Percentiles rank a stretch among this genome's conserved stretches.
These are phyloP conservation scores for Agelas oroides DNA, from an alignment of 37 sponge, comb jelly and placozoan species.

Conservation along the genomic window DNA sequence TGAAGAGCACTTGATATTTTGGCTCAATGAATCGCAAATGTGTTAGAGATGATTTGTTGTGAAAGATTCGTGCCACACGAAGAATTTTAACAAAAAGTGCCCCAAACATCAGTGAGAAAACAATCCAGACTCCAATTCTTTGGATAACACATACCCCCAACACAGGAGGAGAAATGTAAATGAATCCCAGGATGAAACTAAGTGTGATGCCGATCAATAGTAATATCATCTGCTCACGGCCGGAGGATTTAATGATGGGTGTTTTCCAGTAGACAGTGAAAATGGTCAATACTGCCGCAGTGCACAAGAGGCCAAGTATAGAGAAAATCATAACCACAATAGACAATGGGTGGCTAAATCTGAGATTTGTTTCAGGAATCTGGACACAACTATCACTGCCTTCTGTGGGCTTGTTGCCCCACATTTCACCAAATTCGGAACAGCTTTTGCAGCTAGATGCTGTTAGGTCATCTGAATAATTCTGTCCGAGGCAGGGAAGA, in stretches of 20 bases:
- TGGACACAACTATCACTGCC: constrained; percentile 41
- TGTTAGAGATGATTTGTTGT: not conserved
- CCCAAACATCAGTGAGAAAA: constrained; percentile 56
- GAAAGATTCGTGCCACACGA: constrained; percentile 67
- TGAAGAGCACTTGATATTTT: constrained; percentile 53
- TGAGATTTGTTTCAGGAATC: not conserved
- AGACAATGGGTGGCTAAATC: not conserved
- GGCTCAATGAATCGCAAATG: constrained; percentile 24
- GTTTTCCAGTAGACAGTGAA: constrained; percentile 45
- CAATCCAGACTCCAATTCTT: constrained; percentile 46
- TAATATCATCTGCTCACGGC: constrained; percentile 52
- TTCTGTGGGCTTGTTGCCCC: constrained; percentile 39
- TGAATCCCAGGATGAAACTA: constrained; percentile 21
- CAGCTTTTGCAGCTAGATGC: constrained; percentile 36
- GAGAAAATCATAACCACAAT: constrained; percentile 9
- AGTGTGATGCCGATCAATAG: constrained; percentile 43
- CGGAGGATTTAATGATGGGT: constrained; percentile 58
- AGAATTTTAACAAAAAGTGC: constrained; percentile 70
- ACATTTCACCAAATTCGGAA: constrained; percentile 13
- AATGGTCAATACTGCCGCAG: not conserved
- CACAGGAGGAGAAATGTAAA: constrained; percentile 32
- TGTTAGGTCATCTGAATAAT: not conserved
- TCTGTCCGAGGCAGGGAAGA: constrained; percentile 34
- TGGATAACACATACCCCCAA: constrained; percentile 38
- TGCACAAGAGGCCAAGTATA: not conserved